Conservation (phyloP, 2,797 vertebrate genomes). For the Carcharodon carcharias region DNA sequence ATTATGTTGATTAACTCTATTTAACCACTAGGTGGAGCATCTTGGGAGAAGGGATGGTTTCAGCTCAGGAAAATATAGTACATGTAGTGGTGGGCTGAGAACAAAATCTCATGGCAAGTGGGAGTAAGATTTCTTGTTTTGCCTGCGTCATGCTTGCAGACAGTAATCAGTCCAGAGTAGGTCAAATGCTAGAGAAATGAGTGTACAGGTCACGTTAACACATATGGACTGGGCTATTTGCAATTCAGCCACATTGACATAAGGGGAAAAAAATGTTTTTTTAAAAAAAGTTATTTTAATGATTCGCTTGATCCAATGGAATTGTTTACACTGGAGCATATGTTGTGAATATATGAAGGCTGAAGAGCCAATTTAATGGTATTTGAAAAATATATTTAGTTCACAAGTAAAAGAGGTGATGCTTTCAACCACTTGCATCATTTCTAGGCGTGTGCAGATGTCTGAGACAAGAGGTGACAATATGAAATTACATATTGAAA, state of each 20-base stretch:
- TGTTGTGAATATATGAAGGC: background rate
- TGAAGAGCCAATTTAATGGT: background rate
- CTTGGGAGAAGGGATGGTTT: background rate
- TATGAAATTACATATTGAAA: background rate
- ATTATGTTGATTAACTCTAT: background rate
- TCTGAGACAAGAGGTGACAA: background rate
- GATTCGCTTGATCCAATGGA: background rate
- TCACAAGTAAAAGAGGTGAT: background rate
- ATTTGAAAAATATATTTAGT: background rate
- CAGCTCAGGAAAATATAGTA: background rate
- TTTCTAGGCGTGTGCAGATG: background rate
- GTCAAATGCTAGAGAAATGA: background rate
- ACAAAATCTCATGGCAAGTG: background rate
- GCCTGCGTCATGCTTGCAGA: background rate
- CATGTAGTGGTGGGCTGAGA: background rate
- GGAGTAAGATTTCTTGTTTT: background rate
- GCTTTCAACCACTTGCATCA: background rate
- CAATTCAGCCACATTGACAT: background rate
- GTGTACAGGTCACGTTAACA: background rate
- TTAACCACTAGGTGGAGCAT: conserved; percentile 9
- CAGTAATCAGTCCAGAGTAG: background rate
- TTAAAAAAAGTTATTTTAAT: background rate
- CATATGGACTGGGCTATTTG: background rate
- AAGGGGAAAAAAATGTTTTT: background rate
- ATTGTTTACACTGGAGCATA: background rate